Evolutionary conservation across 2,113 vertebrate species (phyloP).

Genomic region (Phalacrocorax carbo): DNA sequence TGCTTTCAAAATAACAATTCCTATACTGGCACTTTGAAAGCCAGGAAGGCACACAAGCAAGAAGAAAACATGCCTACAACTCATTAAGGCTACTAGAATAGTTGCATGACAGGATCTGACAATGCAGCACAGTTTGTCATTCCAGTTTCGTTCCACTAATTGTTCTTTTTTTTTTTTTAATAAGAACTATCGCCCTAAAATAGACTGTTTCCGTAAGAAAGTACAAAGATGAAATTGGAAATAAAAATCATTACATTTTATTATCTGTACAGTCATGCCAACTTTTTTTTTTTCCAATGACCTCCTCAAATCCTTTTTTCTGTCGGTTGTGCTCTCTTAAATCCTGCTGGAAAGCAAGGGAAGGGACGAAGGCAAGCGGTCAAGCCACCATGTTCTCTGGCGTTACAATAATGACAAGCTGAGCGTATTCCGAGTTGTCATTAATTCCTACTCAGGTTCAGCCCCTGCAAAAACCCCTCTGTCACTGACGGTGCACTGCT

Average conservation of each 20-base stretch:
- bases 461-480: not conserved
- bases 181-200: not conserved
- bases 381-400: not conserved
- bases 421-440: not conserved
- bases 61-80: slow-evolving; percentile 61
- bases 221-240: slow-evolving; percentile 1
- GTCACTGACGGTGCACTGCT: no score
- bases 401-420: not conserved
- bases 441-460: not conserved
- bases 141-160: slow-evolving; percentile 58
- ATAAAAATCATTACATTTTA: not conserved
- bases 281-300: not conserved
- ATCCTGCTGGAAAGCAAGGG: not conserved
- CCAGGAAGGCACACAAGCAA: slow-evolving; percentile 67
- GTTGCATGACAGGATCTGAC: slow-evolving; percentile 46
- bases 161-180: not conserved
- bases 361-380: not conserved
- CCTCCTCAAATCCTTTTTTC: not conserved
- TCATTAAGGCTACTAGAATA: slow-evolving; percentile 41
- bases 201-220: slow-evolving; percentile 13
- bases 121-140: slow-evolving; percentile 35
- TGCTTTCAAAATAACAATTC: slow-evolving; percentile 51
- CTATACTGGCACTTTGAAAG: slow-evolving; percentile 50
- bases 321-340: not conserved
- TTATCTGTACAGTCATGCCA: not conserved